Conservation (phyloP, 2,888 invertebrate species). For the Cyclophora albipunctata region DNA sequence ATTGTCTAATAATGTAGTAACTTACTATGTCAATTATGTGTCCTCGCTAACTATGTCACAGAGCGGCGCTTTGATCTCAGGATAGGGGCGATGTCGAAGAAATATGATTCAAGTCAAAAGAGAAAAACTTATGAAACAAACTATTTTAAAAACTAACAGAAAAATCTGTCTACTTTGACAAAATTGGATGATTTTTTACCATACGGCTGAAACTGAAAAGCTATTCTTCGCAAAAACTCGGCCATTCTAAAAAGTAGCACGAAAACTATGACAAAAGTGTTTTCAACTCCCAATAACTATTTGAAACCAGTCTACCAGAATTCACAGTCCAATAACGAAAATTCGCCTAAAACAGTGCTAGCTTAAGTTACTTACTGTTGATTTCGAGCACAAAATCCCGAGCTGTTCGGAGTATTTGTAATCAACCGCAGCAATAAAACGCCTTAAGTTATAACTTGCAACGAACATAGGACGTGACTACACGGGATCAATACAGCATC, state of each 20-base stretch:
- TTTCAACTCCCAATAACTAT: no score
- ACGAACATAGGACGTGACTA: constrained; percentile 36
- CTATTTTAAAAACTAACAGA: no score
- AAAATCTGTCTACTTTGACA: no score
- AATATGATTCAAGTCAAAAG: constrained; percentile 7
- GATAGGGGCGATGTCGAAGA: constrained; percentile 38
- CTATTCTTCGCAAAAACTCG: no score
- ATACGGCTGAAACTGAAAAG: no score
- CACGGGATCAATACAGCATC: constrained; percentile 54
- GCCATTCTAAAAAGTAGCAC: no score
- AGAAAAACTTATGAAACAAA: background rate
- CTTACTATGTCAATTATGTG: constrained; percentile 40
- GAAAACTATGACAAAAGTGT: no score
- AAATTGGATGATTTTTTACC: no score
- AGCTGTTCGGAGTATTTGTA: constrained; percentile 12
- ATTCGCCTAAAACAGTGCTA: no score
- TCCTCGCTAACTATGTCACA: constrained; percentile 29
- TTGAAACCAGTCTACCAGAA: no score
- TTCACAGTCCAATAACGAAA: no score
- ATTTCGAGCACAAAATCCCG: constrained; percentile 1
- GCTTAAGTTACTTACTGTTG: no score
- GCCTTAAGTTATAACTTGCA: constrained; percentile 31
- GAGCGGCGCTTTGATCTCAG: constrained; percentile 48
- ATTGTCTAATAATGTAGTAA: constrained; percentile 40
- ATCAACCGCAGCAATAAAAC: constrained; percentile 22